phyloP scores from a whole-genome alignment of 2,797 vertebrate genomes.

The Fundulus diaphanus region DNA sequence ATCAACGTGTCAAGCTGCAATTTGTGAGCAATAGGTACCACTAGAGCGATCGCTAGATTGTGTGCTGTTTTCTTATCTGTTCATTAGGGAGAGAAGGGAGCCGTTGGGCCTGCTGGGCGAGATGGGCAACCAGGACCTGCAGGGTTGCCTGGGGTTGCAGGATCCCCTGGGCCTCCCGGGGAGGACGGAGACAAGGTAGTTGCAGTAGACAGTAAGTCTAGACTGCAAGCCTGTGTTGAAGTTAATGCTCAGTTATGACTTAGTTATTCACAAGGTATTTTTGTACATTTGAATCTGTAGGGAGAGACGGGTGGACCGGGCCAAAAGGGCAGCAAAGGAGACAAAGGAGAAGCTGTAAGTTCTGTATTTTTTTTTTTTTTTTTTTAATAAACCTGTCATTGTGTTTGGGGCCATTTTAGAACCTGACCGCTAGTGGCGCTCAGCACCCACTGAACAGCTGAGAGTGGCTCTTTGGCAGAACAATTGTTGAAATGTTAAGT shows the following conservation, averaged over 20 bases:
- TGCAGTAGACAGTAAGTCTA: not conserved
- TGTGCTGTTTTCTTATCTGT: slow-evolving; percentile 44
- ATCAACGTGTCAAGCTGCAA: slow-evolving; percentile 40
- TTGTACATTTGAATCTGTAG: slow-evolving; percentile 64
- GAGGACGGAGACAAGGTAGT: slow-evolving; percentile 94
- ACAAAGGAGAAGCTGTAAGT: slow-evolving; percentile 92
- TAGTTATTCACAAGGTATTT: slow-evolving; percentile 6
- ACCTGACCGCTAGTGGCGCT: too few species aligned
- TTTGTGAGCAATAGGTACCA: slow-evolving; percentile 38
- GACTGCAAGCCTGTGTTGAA: slow-evolving; percentile 4
- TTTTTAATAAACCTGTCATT: not conserved
- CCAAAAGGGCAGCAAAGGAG: slow-evolving; percentile 94
- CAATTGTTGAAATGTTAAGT: too few species aligned
- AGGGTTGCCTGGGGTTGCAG: slow-evolving; percentile 84
- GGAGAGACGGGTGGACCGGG: slow-evolving; percentile 89
- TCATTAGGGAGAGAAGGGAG: slow-evolving; percentile 88
- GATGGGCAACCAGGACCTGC: slow-evolving; percentile 86
- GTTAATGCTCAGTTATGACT: not conserved
- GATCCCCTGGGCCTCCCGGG: slow-evolving; percentile 84
- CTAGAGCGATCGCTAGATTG: slow-evolving; percentile 35
- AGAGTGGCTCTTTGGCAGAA: too few species aligned
- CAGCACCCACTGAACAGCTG: too few species aligned
- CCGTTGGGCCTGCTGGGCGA: slow-evolving; percentile 83
- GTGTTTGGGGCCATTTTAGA: not conserved
- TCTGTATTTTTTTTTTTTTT: slow-evolving; percentile 8